These are phyloP conservation scores for Lymantria dispar DNA, from an alignment of 2,888 invertebrate species.

Conservation along the genomic window DNA sequence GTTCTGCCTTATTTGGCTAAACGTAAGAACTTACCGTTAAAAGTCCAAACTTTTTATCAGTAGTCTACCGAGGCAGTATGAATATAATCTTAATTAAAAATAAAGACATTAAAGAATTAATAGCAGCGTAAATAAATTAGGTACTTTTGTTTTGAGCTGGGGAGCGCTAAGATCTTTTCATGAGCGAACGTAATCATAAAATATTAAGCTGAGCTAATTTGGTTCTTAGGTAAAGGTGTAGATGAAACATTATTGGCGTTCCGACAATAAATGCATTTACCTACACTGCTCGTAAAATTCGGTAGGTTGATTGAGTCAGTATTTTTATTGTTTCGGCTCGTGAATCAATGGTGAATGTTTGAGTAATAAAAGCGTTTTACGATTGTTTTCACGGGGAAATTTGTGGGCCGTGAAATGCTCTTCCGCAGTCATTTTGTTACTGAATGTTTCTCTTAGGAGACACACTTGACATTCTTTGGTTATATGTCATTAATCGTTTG, in stretches of 20 bases:
- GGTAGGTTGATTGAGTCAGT: conserved; percentile 80
- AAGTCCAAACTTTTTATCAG: too few species aligned
- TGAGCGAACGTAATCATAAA: conserved; percentile 22
- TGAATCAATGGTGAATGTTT: conserved; percentile 81
- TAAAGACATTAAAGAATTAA: conserved; percentile 23
- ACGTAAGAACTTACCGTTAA: too few species aligned
- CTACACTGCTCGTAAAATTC: conserved; percentile 73
- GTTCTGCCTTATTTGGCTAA: too few species aligned
- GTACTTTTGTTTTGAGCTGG: conserved; percentile 6
- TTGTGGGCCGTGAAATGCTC: conserved; percentile 78
- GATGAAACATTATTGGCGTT: conserved; percentile 69
- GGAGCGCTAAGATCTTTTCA: conserved; percentile 10
- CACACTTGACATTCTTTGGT: conserved; percentile 57
- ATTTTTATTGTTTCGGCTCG: conserved; percentile 79
- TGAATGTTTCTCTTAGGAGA: conserved; percentile 56
- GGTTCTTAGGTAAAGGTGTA: conserved; percentile 57
- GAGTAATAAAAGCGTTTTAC: conserved; percentile 79
- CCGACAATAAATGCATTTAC: conserved; percentile 73
- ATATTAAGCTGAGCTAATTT: conserved; percentile 32
- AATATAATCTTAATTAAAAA: conserved; percentile 21
- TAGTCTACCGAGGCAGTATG: not conserved
- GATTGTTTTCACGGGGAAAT: conserved; percentile 79
- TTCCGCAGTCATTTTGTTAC: conserved; percentile 67
- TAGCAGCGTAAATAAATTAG: conserved; percentile 19
- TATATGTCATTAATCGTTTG: conserved; percentile 43